Conservation (phyloP, 1,140 invertebrate species). For the Chironomus tepperi region DNA sequence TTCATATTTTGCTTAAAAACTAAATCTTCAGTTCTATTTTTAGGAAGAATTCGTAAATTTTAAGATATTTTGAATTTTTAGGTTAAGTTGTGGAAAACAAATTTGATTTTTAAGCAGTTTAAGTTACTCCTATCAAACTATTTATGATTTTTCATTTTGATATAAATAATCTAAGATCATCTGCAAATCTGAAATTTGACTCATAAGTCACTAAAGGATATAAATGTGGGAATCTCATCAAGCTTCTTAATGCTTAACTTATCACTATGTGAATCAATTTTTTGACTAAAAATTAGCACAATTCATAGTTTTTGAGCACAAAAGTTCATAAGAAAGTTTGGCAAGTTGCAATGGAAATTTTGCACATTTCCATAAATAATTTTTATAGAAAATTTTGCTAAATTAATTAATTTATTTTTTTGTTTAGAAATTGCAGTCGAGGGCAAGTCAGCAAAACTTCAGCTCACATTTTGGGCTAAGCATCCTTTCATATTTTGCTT, state of each 20-base stretch:
- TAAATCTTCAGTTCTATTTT: background rate
- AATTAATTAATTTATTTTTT: background rate
- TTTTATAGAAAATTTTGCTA: background rate
- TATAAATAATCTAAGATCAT: background rate
- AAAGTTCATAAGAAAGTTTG: background rate
- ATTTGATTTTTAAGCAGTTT: background rate
- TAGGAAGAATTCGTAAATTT: background rate
- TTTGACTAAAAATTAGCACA: background rate
- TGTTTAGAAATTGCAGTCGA: background rate
- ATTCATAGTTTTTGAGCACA: background rate
- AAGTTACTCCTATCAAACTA: background rate
- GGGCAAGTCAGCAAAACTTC: background rate
- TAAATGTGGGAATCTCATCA: background rate
- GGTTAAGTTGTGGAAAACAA: background rate
- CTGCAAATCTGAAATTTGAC: too few relatives aligned
- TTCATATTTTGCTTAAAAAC: background rate
- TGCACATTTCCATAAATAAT: background rate
- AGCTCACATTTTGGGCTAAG: background rate
- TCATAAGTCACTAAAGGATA: too few relatives aligned
- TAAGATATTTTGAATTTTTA: background rate
- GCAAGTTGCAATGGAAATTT: background rate
- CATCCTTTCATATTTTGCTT: background rate
- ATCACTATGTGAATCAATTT: too few relatives aligned
- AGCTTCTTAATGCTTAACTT: background rate
- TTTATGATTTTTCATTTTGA: background rate